These are phyloP conservation scores for Asarcornis scutulata DNA, from an alignment of 2,113 vertebrate species.

Conservation along the genomic window DNA sequence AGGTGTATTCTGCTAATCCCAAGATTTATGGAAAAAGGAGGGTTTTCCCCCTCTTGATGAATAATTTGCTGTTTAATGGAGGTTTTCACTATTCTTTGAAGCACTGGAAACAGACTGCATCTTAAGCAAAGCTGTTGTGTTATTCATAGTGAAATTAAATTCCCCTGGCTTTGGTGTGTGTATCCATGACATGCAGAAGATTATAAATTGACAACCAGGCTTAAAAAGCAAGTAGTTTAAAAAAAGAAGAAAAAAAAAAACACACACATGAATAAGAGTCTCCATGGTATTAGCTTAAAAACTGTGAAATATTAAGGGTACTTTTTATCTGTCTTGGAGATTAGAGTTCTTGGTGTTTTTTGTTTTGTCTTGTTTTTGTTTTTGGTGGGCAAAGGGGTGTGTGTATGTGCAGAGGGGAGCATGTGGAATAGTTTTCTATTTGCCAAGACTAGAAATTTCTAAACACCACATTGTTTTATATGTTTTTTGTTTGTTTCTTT, in stretches of 20 bases:
- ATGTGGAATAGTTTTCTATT: not conserved
- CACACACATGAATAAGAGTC: not conserved
- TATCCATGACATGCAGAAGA: not conserved
- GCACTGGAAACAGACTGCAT: not conserved
- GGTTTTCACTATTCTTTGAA: not conserved
- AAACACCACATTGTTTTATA: not conserved
- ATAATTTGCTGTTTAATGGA: not conserved
- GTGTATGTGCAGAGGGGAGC: too few relatives aligned
- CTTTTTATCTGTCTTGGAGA: not conserved
- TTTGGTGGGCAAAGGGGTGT: accelerated
- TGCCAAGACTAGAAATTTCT: not conserved
- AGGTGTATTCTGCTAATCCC: not conserved
- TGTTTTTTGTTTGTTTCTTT: not conserved
- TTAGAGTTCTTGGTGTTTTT: not conserved
- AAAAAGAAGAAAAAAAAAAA: not conserved
- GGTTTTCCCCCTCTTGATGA: not conserved
- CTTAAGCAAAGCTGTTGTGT: not conserved
- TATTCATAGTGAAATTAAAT: not conserved
- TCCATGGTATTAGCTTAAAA: not conserved
- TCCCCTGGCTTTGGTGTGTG: not conserved
- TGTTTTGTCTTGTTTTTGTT: not conserved
- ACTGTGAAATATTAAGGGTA: not conserved
- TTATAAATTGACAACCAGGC: not conserved
- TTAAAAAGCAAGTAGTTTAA: not conserved
- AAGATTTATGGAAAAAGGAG: not conserved